phyloP scores from a whole-genome alignment of 2,113 vertebrate genomes.

The Apteryx owenii region DNA sequence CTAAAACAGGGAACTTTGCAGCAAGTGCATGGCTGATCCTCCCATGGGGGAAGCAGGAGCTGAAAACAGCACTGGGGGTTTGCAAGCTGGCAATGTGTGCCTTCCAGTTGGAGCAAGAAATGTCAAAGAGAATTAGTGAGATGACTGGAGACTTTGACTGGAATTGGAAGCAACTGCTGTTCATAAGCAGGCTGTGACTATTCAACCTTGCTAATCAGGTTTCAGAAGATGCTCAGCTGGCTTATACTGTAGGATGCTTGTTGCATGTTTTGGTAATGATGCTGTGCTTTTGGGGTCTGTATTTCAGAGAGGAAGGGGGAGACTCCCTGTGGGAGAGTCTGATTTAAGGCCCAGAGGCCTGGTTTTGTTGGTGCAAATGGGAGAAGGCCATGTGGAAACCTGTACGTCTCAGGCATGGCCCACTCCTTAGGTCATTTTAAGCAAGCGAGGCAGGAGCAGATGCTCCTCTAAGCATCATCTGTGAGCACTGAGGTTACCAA shows the following conservation, averaged over 20 bases:
- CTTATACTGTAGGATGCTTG: not conserved
- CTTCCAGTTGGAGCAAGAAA: not conserved
- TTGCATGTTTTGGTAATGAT: not conserved
- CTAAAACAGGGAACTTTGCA: not conserved
- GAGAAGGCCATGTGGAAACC: not conserved
- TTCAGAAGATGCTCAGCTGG: not conserved
- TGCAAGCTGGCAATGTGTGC: rapidly evolving
- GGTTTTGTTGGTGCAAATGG: not conserved
- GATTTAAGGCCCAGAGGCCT: not conserved
- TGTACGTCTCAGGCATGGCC: rapidly evolving
- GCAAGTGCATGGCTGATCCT: not conserved
- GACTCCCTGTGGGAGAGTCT: not conserved
- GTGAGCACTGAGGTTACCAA: not conserved
- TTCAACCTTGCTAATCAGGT: slow-evolving; percentile 16
- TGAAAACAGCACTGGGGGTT: not conserved
- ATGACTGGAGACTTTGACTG: not conserved
- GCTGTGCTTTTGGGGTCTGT: not conserved
- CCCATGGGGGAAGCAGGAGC: rapidly evolving
- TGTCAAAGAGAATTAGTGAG: not conserved
- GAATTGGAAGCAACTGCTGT: not conserved
- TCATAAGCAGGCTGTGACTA: not conserved
- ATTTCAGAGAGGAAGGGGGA: not conserved
- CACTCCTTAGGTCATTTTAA: not conserved
- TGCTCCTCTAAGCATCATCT: not conserved
- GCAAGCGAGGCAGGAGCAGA: not conserved